phyloP scores from a whole-genome alignment of 2,797 vertebrate genomes.

The Todus mexicanus region DNA sequence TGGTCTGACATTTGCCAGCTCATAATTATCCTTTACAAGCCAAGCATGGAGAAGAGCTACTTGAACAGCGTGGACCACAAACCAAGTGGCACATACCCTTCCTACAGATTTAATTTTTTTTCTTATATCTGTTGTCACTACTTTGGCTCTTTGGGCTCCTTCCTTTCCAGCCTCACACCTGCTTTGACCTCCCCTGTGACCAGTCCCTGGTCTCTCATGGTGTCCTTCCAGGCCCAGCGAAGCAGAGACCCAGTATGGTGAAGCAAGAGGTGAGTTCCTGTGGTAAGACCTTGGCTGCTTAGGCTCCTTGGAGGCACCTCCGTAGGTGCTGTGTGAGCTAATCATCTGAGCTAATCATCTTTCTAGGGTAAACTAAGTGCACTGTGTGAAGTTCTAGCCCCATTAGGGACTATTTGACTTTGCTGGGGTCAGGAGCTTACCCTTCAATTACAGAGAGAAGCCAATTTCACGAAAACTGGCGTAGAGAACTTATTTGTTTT shows the following conservation, averaged over 20 bases:
- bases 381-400: neutral
- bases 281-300: neutral
- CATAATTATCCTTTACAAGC: conserved; percentile 9
- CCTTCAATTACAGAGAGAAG: neutral
- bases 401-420: neutral
- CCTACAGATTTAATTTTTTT: neutral
- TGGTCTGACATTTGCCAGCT: conserved; percentile 4
- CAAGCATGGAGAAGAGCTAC: neutral
- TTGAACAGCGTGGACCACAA: neutral
- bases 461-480: neutral
- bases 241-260: neutral
- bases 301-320: neutral
- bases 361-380: neutral
- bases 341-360: neutral
- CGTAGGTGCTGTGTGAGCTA: neutral
- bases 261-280: neutral
- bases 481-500: neutral
- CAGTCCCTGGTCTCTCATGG: neutral
- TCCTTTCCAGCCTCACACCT: neutral
- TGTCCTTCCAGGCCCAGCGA: neutral
- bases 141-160: neutral
- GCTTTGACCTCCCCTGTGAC: neutral
- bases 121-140: neutral
- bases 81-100: neutral
- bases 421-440: neutral